Evolutionary conservation across 2,797 vertebrate genomes (phyloP).

Genomic region (Halcyon badia): DNA sequence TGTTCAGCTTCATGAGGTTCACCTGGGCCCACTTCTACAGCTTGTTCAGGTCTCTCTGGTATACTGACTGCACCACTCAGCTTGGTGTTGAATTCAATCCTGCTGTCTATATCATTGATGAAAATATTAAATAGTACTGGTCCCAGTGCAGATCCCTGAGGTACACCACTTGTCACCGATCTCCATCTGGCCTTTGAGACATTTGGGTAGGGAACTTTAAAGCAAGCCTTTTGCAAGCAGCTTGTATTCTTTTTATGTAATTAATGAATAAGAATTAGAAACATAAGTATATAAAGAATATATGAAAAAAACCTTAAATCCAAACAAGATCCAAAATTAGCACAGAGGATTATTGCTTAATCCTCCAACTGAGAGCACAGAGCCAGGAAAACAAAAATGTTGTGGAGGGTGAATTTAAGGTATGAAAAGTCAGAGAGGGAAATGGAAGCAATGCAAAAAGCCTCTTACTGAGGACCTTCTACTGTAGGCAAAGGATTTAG

Average conservation of each 20-base stretch:
- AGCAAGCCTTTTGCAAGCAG: not conserved
- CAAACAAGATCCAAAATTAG: not conserved
- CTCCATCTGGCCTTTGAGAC: too few species aligned
- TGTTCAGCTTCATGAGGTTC: too few species aligned
- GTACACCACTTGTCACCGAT: too few species aligned
- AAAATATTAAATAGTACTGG: too few species aligned
- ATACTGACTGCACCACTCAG: too few species aligned
- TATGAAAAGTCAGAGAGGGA: not conserved
- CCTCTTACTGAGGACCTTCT: not conserved
- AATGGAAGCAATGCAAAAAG: not conserved
- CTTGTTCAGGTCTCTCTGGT: too few species aligned
- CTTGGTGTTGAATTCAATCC: too few species aligned
- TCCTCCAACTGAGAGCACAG: not conserved
- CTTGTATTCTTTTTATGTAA: not conserved
- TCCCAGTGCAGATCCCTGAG: too few species aligned
- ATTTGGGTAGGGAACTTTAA: not conserved
- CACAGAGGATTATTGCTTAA: not conserved
- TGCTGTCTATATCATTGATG: too few species aligned
- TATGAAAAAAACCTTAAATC: not conserved
- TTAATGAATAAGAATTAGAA: not conserved
- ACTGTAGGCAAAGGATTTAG: not conserved
- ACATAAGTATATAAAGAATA: not conserved
- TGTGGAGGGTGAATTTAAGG: not conserved
- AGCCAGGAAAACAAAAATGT: not conserved
- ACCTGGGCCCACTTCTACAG: too few species aligned